Evolutionary conservation across 2,113 vertebrate genomes (phyloP), one percentile per base, ranked within the genome.

Genomic region (Sarotherodon lohbergeri): DNA sequence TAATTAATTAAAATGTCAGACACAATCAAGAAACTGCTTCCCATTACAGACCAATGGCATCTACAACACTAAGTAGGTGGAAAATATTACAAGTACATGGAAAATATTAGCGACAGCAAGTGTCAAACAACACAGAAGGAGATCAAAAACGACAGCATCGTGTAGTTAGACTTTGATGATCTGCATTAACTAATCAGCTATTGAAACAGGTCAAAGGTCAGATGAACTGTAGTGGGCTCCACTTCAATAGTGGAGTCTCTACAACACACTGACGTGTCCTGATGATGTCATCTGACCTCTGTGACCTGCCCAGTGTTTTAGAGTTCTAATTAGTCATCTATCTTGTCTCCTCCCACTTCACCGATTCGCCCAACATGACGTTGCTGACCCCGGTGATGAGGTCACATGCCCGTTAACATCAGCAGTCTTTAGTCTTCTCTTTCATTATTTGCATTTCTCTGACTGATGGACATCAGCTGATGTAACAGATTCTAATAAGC

Each of bases 311-410:
- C 86, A 46, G 81, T 93, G 91, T 95, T 95, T 95, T 90, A 94
- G 81, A 88, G 84, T 88, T 89, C 83, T 95, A 95, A 96, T 95
- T 95, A 96, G 91, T 76, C 82, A 85, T 90, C 93, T 93, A 96
- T 93, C 91, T 84, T 73, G 52, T 92, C 90, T 92, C 89, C 85
- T 93, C 91, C 92, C 88, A 87, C 78, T 36, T 91, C 86, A 73
- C 50, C 91, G 82, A 41, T 85, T 84, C 91, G 90, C 92, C 93
- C 91, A 73, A 80, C 7, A 3, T 92, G 92, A 94, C 88, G 87
- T 79, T 36, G 3, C 12, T 7, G 89, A 90, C 92, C 89, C 34
- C 55, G 1, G 46, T 9, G 68, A 41, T 83, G 89, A 92, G 86
- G 87, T 94, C 94, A 94, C 85, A 54, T 76, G 87, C 57, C 90